These are phyloP conservation scores for Darevskia nairensis DNA, from an alignment of 2,797 vertebrate species.

Conservation along the genomic window DNA sequence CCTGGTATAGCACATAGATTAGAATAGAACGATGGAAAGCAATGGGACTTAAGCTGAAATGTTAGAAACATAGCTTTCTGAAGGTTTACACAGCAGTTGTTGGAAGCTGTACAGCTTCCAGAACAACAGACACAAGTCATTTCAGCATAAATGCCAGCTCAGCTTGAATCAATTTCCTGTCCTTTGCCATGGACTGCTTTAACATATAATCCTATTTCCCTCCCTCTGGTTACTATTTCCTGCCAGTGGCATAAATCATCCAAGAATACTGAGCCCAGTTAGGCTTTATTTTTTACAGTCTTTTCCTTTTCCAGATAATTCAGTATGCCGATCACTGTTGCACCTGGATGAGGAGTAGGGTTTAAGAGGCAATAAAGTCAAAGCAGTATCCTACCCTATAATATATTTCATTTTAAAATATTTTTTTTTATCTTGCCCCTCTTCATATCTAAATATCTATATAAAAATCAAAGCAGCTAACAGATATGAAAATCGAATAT, in stretches of 20 bases:
- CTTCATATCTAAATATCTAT: background rate
- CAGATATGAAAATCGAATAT: background rate
- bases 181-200: conserved; percentile 47
- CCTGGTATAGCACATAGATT: too few species aligned
- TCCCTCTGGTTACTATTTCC: conserved; percentile 37
- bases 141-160: conserved; percentile 62
- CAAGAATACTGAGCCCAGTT: conserved; percentile 9
- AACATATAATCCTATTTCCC: conserved; percentile 46
- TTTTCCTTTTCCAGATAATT: background rate
- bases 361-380: background rate
- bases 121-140: conserved; percentile 33
- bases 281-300: background rate
- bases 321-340: background rate
- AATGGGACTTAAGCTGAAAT: too few species aligned
- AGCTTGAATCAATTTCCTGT: conserved; percentile 66
- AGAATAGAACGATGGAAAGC: too few species aligned
- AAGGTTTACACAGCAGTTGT: too few species aligned
- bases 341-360: background rate
- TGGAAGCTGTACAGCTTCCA: too few species aligned
- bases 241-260: conserved; percentile 36
- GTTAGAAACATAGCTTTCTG: too few species aligned
- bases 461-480: background rate
- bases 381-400: background rate
- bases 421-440: background rate
- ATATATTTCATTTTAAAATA: background rate